Evolutionary conservation across 2,797 vertebrate species (phyloP), one percentile per base, ranked within the genome.

Genomic region (Mareca strepera): DNA sequence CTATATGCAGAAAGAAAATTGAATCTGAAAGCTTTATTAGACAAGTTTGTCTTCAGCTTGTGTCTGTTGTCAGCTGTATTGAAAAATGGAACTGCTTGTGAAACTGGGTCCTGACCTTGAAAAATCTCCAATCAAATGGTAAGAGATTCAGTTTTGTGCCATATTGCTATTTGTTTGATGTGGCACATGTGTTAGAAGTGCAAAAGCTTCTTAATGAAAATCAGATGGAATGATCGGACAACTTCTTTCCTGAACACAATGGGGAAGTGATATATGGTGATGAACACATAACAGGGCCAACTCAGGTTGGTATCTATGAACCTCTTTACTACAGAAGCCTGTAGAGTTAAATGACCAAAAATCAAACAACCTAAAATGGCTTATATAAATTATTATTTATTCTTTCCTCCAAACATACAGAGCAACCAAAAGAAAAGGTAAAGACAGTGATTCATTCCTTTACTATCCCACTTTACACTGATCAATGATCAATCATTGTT

Each of bases 11-110:
- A 94, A 55, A 97, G 95, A 95, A 98, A 98, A 98, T 97, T 98
- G 97, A 98, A 98, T 98, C 96, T 98, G 97, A 98, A 98, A 98
- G 97, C 97, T 98, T 98, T 98, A 98, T 98, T 97, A 98, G 96
- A 97, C 96, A 98, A 95, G 96, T 98, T 97, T 98, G 97, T 98
- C 97, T 98, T 98, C 92, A 94, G 96, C 92, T 98, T 97, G 94
- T 97, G 97, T 92, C 92, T 95, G 95, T 97, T 97, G 96, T 96
- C 97, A 97, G 96, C 78, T 78, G 56, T 94, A 97, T 70, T 97
- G 96, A 96, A 97, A 97, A 97, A 98, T 82, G 97, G 95, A 97
- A 97, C 93, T 95, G 94, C 83, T 91, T 94, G 94, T 96, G 96
- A 98, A 97, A 97, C 91, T 95, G 82, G 94, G 95, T 94, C 93